Evolutionary conservation across 1,140 invertebrate species (phyloP).

Genomic region (Drosophila lacteicornis): DNA sequence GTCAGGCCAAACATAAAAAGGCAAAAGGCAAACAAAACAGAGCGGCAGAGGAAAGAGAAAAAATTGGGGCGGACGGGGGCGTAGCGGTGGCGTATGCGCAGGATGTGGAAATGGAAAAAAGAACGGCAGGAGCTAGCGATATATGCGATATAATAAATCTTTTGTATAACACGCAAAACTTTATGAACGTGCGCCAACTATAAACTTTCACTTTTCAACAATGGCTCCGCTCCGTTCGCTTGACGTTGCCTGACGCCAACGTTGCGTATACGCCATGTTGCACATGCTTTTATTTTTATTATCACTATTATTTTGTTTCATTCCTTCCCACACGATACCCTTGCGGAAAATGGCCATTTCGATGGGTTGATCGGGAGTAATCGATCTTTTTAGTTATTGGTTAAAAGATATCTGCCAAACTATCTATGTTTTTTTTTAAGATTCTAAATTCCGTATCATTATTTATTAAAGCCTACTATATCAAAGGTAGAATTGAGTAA

Average conservation of each 20-base stretch:
- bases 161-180: constrained; percentile 80
- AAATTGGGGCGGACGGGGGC: constrained; percentile 10
- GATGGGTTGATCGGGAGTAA: constrained; percentile 19
- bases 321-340: constrained; percentile 7
- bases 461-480: no score
- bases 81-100: constrained; percentile 5
- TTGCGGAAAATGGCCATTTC: background rate
- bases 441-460: no score
- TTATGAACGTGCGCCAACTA: constrained; percentile 78
- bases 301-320: constrained; percentile 65
- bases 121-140: constrained; percentile 64
- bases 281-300: constrained; percentile 64
- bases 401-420: background rate
- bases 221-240: constrained; percentile 29
- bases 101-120: constrained; percentile 53
- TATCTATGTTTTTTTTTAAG: no score
- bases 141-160: constrained; percentile 80
- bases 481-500: no score
- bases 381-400: background rate
- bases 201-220: constrained; percentile 76
- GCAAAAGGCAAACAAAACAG: constrained; percentile 65
- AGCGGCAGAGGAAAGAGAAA: constrained; percentile 16
- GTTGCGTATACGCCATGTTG: constrained; percentile 70
- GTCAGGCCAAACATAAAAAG: constrained; percentile 57
- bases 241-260: constrained; percentile 36